These are phyloP conservation scores for Sebastes reedi DNA, from an alignment of 2,797 vertebrate genomes.

Conservation along the genomic window DNA sequence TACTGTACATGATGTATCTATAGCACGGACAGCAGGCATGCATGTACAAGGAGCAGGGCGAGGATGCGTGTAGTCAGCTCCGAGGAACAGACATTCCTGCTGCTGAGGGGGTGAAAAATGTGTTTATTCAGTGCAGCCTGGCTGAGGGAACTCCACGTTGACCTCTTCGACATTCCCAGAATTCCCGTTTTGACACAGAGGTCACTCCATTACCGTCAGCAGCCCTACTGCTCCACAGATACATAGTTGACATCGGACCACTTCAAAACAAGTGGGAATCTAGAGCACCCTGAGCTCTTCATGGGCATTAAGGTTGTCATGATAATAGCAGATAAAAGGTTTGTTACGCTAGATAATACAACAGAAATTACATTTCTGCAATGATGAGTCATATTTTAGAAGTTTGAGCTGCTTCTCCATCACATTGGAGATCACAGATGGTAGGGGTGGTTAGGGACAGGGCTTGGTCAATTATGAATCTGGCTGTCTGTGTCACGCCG, in stretches of 20 bases:
- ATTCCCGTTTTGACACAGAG: conserved; percentile 37
- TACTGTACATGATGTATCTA: conserved; percentile 45
- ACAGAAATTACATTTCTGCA: neutral
- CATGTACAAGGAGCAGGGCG: neutral
- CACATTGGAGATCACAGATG: conserved; percentile 9
- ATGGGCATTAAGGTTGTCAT: neutral
- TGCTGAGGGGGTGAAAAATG: conserved; percentile 35
- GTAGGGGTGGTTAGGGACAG: conserved; percentile 8
- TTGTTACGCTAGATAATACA: neutral
- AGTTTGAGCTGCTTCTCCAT: neutral
- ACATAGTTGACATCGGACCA: neutral
- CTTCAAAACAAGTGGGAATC: conserved; percentile 3
- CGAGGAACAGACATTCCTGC: conserved; percentile 29
- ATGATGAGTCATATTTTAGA: neutral
- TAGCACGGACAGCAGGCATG: conserved; percentile 1
- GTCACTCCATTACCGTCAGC: conserved; percentile 11
- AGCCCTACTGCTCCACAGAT: conserved; percentile 7
- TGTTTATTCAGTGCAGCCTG: conserved; percentile 45
- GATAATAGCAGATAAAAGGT: neutral
- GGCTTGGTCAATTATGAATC: conserved; percentile 48
- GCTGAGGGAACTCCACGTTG: conserved; percentile 37
- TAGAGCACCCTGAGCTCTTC: neutral
- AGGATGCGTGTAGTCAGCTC: conserved; percentile 21
- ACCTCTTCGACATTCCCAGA: conserved; percentile 57
- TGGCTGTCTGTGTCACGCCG: conserved; percentile 27